Evolutionary conservation across 2,113 vertebrate species (phyloP), one percentile per base, ranked within the genome.

Genomic region (Rhipidura dahli): DNA sequence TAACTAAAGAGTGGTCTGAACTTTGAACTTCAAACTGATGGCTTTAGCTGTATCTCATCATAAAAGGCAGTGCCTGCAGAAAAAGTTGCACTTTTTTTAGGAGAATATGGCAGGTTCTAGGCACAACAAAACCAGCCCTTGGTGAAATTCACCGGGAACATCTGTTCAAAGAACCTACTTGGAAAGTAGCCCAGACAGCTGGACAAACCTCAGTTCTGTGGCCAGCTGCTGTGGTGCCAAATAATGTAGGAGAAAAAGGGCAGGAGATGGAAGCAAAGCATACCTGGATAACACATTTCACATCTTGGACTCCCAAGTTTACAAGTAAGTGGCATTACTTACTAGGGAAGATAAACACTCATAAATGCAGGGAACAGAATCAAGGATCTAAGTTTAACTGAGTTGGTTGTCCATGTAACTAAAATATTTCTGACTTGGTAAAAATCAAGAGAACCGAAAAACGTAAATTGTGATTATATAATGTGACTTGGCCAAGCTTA

Each of bases 101-200:
- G 30, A 87, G 7, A 42, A n/a, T 83, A 79, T 93, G 70, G 33
- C 42, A 91, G 44, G 37, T 96, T 94, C 93, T 87, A 87, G 40
- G 70, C 84, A 82, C 33, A 82, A 76, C 19, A 8, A 91, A 93
- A 87, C 22, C 20, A 87, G 22, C 14, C 18, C 31, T 93, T 87
- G 72, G 72, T 49, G 80, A 91, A 89, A 94, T 91, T 89, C 69
- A 69, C 51, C 45, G 70, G 44, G 40, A 96, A 94, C 77, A 94
- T 93, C 73, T 96, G 65, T 89, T 95, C 57, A 79, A 78, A 93
- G 77, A 91, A 91, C 89, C 77, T 84, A 76, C 73, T 92, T 93
- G 91, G 93, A 96, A 95, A 87, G 61, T 61, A 89, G 69, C 89
- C 93, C 69, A 72, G 89, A 57, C 37, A 37, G 60, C 87, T 83